These are phyloP conservation scores for Ostrea denselamellosa DNA, from an alignment of 1,140 invertebrate species.

Conservation along the genomic window DNA sequence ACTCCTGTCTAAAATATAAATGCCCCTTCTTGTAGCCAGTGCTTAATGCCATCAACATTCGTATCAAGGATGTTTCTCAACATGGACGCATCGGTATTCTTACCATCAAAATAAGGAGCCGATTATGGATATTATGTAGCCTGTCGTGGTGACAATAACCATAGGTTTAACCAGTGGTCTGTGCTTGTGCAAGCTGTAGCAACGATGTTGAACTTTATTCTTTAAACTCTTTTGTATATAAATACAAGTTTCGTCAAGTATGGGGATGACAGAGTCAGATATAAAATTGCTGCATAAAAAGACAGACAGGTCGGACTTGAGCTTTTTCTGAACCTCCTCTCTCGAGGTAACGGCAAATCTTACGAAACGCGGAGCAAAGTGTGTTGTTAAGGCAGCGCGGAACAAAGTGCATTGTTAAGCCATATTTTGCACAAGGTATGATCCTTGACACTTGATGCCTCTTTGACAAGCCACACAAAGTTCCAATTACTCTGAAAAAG, in stretches of 20 bases:
- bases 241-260: not conserved
- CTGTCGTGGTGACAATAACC: conserved; percentile 42
- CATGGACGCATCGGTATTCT: conserved; percentile 48
- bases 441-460: not conserved
- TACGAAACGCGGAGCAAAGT: not conserved
- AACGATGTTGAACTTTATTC: not conserved
- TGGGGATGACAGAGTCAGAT: not conserved
- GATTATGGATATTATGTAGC: conserved; percentile 40
- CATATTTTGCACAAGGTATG: not conserved
- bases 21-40: conserved; percentile 32
- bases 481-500: not conserved
- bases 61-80: conserved; percentile 19
- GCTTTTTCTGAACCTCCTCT: not conserved
- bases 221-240: conserved; percentile 28
- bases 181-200: conserved; percentile 36
- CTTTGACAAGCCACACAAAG: not conserved
- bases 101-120: conserved; percentile 42
- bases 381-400: no score
- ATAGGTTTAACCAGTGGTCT: conserved; percentile 41
- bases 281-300: not conserved
- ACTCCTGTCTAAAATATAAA: conserved; percentile 34
- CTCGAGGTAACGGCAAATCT: not conserved
- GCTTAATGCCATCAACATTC: conserved; percentile 1
- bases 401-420: no score
- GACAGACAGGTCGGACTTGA: not conserved